Percentiles rank a stretch among this genome's conserved stretches.
phyloP scores from a whole-genome alignment of 2,113 vertebrate species.

The Danionella cerebrum region DNA sequence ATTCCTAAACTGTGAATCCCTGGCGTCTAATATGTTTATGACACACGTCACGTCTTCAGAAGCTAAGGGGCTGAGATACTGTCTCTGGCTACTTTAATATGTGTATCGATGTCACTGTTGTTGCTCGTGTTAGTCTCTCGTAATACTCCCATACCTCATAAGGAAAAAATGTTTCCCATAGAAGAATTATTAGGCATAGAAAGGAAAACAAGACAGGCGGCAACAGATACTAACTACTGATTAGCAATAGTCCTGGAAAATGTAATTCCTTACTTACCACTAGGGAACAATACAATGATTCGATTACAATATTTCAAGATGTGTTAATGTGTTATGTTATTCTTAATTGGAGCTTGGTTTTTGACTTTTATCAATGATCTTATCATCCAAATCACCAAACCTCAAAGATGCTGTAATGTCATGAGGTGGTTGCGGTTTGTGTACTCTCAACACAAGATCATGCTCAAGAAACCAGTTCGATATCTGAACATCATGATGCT shows the following conservation, averaged over 20 bases:
- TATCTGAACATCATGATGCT: too few relatives aligned
- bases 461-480: too few relatives aligned
- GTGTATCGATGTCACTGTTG: background rate
- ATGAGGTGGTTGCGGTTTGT: too few relatives aligned
- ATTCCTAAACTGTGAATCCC: background rate
- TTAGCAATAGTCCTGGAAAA: background rate
- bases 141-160: background rate
- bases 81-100: background rate
- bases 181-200: constrained; percentile 10
- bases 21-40: background rate
- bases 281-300: background rate
- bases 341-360: too few relatives aligned
- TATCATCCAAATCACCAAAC: too few relatives aligned
- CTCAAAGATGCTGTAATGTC: too few relatives aligned
- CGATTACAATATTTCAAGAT: background rate
- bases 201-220: background rate
- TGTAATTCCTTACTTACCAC: background rate
- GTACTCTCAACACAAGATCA: too few relatives aligned
- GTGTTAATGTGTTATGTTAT: too few relatives aligned
- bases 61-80: background rate
- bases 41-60: background rate
- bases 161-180: constrained; percentile 2
- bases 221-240: background rate
- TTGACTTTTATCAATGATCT: too few relatives aligned
- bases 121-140: background rate